These are phyloP conservation scores for Schizothorax lantsangensis DNA, from an alignment of 2,797 vertebrate species.

Conservation along the genomic window DNA sequence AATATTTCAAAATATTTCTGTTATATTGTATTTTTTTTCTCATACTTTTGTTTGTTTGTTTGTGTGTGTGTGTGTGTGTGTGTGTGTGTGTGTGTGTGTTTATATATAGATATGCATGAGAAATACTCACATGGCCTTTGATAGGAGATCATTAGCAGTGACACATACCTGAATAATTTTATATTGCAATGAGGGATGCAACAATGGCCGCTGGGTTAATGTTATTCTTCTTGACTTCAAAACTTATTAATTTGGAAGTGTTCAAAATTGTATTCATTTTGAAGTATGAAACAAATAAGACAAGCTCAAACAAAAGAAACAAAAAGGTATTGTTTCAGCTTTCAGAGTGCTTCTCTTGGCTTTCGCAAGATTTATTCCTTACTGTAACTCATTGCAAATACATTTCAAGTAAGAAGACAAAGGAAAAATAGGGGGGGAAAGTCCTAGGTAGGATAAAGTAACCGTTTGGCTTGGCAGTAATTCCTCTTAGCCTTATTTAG, in stretches of 20 bases:
- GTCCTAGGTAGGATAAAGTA: constrained; percentile 32
- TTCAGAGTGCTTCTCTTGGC: not conserved
- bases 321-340: not conserved
- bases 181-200: not conserved
- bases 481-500: constrained; percentile 6
- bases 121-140: not conserved
- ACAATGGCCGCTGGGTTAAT: not conserved
- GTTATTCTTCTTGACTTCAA: not conserved
- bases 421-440: not conserved
- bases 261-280: not conserved
- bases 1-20: not conserved
- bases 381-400: constrained; percentile 26
- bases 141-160: not conserved
- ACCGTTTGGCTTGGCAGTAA: constrained; percentile 37
- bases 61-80: not conserved
- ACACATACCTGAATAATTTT: not conserved
- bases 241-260: not conserved
- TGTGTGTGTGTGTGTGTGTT: not conserved
- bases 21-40: not conserved
- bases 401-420: constrained; percentile 24
- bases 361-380: not conserved
- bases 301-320: not conserved
- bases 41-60: not conserved
- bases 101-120: not conserved
- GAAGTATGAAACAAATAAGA: not conserved